These are phyloP conservation scores for Montipora cactus DNA, from an alignment of 64 coral and sea anemone species.

Conservation along the genomic window DNA sequence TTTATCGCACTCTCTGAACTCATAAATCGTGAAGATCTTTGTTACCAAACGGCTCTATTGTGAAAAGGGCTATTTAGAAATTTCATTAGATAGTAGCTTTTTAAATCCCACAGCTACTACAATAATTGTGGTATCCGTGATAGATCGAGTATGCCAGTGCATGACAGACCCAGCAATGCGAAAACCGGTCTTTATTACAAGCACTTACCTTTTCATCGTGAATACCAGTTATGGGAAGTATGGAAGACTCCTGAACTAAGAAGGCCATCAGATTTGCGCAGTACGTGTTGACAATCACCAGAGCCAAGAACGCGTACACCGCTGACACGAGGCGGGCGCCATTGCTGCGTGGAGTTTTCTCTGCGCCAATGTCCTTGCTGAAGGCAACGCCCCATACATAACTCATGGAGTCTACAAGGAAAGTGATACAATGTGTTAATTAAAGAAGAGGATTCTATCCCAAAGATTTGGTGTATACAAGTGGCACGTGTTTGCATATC, in stretches of 20 bases:
- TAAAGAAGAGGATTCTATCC: neutral
- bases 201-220: conserved; percentile 48
- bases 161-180: too few relatives aligned
- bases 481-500: too few relatives aligned
- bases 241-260: conserved; percentile 40
- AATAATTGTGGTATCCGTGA: too few relatives aligned
- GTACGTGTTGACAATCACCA: conserved; percentile 73
- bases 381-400: conserved; percentile 87
- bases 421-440: neutral
- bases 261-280: conserved; percentile 78
- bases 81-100: too few relatives aligned
- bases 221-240: conserved; percentile 67
- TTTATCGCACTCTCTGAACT: too few relatives aligned
- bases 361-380: conserved; percentile 75
- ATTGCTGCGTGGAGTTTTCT: conserved; percentile 67
- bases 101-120: too few relatives aligned
- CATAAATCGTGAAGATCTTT: too few relatives aligned
- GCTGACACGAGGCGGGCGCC: conserved; percentile 71
- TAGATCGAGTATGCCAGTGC: too few relatives aligned
- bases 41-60: too few relatives aligned
- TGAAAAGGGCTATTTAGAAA: too few relatives aligned
- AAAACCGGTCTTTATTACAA: too few relatives aligned
- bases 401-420: conserved; percentile 72
- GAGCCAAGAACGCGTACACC: conserved; percentile 71
- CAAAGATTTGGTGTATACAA: neutral